A percentile compares a stretch with the other conserved stretches of the same genome.
These are phyloP conservation scores for Ornithoptera alexandrae DNA, from an alignment of 2,888 invertebrate species.

Conservation along the genomic window DNA sequence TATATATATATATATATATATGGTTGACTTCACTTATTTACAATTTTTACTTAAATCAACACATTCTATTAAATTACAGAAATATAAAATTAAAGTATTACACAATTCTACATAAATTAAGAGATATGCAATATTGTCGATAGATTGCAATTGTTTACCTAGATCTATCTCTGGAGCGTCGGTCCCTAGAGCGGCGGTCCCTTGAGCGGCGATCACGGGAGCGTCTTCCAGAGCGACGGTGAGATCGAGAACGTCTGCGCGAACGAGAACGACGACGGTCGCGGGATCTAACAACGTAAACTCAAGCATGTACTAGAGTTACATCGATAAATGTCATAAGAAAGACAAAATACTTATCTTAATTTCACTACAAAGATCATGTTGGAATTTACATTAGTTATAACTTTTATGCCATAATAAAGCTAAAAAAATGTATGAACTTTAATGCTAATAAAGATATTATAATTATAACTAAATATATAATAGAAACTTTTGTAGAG, in stretches of 20 bases:
- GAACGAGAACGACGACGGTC: slow-evolving; percentile 69
- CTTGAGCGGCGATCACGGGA: slow-evolving; percentile 63
- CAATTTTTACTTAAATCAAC: too few relatives aligned
- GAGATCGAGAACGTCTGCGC: slow-evolving; percentile 63
- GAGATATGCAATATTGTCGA: background rate
- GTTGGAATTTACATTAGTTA: too few relatives aligned
- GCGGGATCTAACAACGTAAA: slow-evolving; percentile 50
- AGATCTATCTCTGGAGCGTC: slow-evolving; percentile 63
- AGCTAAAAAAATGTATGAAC: too few relatives aligned
- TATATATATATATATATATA: too few relatives aligned
- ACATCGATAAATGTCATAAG: background rate
- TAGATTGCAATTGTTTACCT: slow-evolving; percentile 46
- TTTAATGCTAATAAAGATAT: too few relatives aligned
- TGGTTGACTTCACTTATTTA: too few relatives aligned
- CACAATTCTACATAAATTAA: background rate
- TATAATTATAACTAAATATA: too few relatives aligned
- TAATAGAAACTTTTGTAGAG: too few relatives aligned
- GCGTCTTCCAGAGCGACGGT: slow-evolving; percentile 61
- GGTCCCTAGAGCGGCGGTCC: slow-evolving; percentile 63
- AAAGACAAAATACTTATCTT: background rate
- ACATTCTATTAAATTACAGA: background rate
- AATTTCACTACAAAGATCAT: too few relatives aligned
- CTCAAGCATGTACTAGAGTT: background rate
- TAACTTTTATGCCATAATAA: too few relatives aligned
- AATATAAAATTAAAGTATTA: background rate